A percentile compares a stretch with the other conserved stretches of the same genome.
These are phyloP conservation scores for Athripsodes cinereus DNA, from an alignment of 2,888 invertebrate genomes.

Conservation along the genomic window DNA sequence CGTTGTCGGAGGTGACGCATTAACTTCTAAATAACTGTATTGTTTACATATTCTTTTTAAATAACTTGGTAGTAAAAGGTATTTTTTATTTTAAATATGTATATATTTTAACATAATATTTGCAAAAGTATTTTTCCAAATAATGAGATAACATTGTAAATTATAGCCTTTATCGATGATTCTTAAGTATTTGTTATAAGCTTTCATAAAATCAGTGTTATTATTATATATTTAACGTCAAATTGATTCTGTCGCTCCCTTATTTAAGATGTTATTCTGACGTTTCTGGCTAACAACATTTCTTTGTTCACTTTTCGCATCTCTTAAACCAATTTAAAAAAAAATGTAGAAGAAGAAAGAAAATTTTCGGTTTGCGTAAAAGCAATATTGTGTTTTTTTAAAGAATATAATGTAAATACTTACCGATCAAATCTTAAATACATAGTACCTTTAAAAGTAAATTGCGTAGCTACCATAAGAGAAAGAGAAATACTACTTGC, in stretches of 20 bases:
- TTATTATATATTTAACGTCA: neutral
- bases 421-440: no score
- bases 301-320: neutral
- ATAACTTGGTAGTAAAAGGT: no score
- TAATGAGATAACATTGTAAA: neutral
- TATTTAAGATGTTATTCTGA: neutral
- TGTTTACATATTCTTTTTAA: no score
- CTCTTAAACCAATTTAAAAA: neutral
- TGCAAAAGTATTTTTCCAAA: no score
- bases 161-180: neutral
- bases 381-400: neutral
- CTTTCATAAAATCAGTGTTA: neutral
- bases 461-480: no score
- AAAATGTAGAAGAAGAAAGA: neutral
- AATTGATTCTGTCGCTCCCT: neutral
- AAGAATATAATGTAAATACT: no score
- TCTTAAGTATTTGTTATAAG: neutral
- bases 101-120: no score
- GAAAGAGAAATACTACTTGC: no score
- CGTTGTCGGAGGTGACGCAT: no score
- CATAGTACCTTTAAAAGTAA: no score
- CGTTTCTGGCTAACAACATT: neutral
- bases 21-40: no score
- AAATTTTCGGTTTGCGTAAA: neutral
- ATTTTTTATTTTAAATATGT: no score